Evolutionary conservation across 35 echinoderm and acorn worm species (phyloP).

Genomic region (Chiridota heheva): DNA sequence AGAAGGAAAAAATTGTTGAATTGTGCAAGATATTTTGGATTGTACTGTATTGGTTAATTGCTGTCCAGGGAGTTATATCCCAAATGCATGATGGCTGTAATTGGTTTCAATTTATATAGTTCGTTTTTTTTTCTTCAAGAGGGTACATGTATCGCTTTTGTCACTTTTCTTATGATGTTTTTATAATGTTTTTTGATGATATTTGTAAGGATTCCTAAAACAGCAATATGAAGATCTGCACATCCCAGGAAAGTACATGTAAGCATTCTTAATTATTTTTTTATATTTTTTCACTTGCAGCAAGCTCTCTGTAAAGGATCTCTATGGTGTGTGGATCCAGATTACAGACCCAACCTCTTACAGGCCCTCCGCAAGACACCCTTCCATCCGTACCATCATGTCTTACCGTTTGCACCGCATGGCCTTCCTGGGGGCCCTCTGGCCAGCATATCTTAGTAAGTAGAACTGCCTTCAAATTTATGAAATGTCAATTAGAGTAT

Average conservation of each 20-base stretch:
- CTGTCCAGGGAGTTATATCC: too few relatives aligned
- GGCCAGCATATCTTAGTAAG: conserved; percentile 90
- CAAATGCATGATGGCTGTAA: too few relatives aligned
- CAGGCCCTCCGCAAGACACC: conserved; percentile 96
- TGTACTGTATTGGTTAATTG: too few relatives aligned
- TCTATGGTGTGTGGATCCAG: conserved; percentile 96
- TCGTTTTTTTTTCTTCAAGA: too few relatives aligned
- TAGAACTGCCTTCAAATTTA: background rate
- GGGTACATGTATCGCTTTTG: too few relatives aligned
- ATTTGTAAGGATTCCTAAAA: too few relatives aligned
- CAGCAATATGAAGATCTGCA: too few relatives aligned
- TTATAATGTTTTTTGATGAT: too few relatives aligned
- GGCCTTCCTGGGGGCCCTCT: conserved; percentile 78
- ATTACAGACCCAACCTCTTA: conserved; percentile 94
- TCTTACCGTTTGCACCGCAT: conserved; percentile 79
- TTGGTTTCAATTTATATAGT: too few relatives aligned
- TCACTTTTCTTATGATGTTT: too few relatives aligned
- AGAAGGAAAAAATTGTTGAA: too few relatives aligned
- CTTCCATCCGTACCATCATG: conserved; percentile 97
- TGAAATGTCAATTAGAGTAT: background rate
- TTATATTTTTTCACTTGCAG: conserved; percentile 16
- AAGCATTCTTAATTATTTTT: background rate
- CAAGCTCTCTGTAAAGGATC: conserved; percentile 96
- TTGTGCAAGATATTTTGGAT: too few relatives aligned
- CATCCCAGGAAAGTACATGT: background rate